Base-by-base conservation (phyloP, 2,797 vertebrate genomes). In the Chelon auratus region DNA sequence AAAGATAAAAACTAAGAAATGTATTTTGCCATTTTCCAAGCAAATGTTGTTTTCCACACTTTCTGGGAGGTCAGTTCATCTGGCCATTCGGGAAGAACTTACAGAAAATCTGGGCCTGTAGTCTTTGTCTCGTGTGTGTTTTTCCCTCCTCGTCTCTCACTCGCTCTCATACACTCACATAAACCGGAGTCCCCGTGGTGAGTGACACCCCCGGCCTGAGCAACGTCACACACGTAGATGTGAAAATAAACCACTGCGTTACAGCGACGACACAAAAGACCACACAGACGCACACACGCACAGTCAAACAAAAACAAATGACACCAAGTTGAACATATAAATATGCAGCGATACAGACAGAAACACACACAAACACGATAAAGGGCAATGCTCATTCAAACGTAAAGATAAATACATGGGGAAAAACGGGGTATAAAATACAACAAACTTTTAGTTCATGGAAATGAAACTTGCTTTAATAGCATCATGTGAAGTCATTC, bases 231-330 rank as follows among this genome's bases (percentile, higher is more conserved):
- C 15, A 47, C 3, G 42, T 68, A 33, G 63, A 82, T 54, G 55
- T 68, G 65, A 83, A 88, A 91, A 90, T 90, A 91, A 91, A 88
- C 85, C 60, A 53, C n/a, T 30, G 47, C 10, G 14, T 65, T 79
- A 68, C 64, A 63, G 70, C 64, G 80, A 83, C 30, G 69, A 86
- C 79, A 74, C 55, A 73, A 62, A 71, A 69, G 81, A 86, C 81
- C 79, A 68, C 81, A 75, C 75, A 61, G 20, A 42, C 62, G 50
- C 12, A 50, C 3, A 73, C 55, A 68, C 30, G 53, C 39, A 37
- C 0, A 17, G 43, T 61, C 60, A 66, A 78, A 52, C 69, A 51
- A 77, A 33, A 86, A 86, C 67, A 84, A 66, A 85, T 78, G 62
- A 61, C 69, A 77, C 47, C 69, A 56, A 80, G 42, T 68, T 59